Evolutionary conservation across 2,797 vertebrate genomes (phyloP).

Genomic region (Decapterus maruadsi): DNA sequence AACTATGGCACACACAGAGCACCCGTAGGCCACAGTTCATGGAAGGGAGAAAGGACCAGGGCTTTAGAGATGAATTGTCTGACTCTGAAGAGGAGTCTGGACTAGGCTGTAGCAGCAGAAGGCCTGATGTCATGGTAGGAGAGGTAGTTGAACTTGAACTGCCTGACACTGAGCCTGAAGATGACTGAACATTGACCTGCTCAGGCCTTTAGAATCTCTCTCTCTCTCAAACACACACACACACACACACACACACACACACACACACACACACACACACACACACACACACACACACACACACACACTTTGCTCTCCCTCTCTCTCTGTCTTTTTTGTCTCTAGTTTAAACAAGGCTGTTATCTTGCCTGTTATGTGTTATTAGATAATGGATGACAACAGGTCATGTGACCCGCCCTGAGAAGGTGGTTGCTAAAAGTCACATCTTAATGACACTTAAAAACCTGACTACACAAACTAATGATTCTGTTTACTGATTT

Average conservation of each 20-base stretch:
- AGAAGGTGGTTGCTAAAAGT: constrained; percentile 47
- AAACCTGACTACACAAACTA: constrained; percentile 26
- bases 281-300: constrained; percentile 32
- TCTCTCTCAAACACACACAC: too few relatives aligned
- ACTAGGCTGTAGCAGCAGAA: too few relatives aligned
- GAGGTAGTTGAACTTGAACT: too few relatives aligned
- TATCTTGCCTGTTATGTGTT: constrained; percentile 91
- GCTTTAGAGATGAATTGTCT: too few relatives aligned
- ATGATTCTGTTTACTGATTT: not conserved
- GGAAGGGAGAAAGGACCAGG: too few relatives aligned
- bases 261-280: constrained; percentile 32
- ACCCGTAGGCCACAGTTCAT: too few relatives aligned
- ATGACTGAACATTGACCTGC: too few relatives aligned
- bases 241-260: constrained; percentile 12
- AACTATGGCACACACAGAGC: too few relatives aligned
- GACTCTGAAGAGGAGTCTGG: too few relatives aligned
- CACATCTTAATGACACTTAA: constrained; percentile 51
- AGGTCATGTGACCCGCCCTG: constrained; percentile 77
- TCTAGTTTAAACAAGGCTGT: constrained; percentile 95
- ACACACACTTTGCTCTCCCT: constrained; percentile 33
- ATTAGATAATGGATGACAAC: constrained; percentile 92
- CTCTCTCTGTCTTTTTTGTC: constrained; percentile 49
- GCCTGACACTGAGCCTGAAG: too few relatives aligned
- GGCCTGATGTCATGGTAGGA: too few relatives aligned
- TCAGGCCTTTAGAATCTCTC: too few relatives aligned